phyloP scores from a whole-genome alignment of 2,888 invertebrate species.

The Colletes collaris region DNA sequence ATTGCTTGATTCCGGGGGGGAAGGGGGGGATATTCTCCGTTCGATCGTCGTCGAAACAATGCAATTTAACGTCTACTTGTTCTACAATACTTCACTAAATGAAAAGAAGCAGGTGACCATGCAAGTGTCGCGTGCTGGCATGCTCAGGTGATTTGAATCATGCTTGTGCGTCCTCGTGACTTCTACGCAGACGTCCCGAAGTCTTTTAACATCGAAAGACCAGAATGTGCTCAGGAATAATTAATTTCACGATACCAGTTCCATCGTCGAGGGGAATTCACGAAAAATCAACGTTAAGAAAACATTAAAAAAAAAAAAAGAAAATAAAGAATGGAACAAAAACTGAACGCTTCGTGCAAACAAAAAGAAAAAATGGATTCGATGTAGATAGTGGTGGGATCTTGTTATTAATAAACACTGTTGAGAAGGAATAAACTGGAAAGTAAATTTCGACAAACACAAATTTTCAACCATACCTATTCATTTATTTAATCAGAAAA shows the following conservation, averaged over 20 bases:
- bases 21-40: slow-evolving; percentile 12
- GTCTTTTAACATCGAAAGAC: slow-evolving; percentile 27
- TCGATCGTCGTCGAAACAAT: slow-evolving; percentile 33
- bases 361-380: too few species aligned
- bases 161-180: slow-evolving; percentile 50
- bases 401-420: too few species aligned
- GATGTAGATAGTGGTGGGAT: too few species aligned
- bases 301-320: background rate
- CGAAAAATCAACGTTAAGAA: background rate
- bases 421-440: too few species aligned
- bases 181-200: slow-evolving; percentile 45
- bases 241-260: background rate
- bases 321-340: too few species aligned
- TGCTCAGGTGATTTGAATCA: slow-evolving; percentile 58
- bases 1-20: too few species aligned
- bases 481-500: too few species aligned
- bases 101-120: slow-evolving; percentile 59
- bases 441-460: too few species aligned
- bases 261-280: too few species aligned
- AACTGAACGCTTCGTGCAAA: too few species aligned
- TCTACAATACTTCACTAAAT: slow-evolving; percentile 33
- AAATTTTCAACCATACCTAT: too few species aligned
- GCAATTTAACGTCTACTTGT: slow-evolving; percentile 47
- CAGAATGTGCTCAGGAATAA: background rate
- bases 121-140: slow-evolving; percentile 60